A percentile compares a stretch with the other conserved stretches of the same genome.
Evolutionary conservation across 92 coral and sea anemone species (phyloP).

Genomic region (Siderastrea radians): DNA sequence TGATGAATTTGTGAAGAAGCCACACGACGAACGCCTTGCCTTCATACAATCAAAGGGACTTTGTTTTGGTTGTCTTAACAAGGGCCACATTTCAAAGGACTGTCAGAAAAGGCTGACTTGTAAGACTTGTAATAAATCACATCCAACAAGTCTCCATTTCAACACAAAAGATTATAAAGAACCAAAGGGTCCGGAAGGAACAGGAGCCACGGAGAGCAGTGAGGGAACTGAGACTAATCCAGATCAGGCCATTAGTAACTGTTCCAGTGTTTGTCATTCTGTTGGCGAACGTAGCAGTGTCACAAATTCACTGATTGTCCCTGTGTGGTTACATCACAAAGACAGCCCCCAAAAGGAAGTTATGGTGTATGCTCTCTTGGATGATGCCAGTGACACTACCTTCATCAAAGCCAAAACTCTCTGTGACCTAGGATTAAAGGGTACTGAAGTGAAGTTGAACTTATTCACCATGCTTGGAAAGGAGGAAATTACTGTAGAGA

Average conservation of each 20-base stretch:
- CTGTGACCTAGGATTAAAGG: no score
- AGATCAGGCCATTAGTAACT: slow-evolving; percentile 7
- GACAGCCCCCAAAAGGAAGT: no score
- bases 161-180: background rate
- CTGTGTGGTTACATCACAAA: no score
- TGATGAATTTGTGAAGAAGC: slow-evolving; percentile 16
- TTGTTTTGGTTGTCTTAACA: slow-evolving; percentile 58
- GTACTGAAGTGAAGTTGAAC: no score
- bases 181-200: background rate
- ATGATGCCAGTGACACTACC: no score
- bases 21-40: slow-evolving; percentile 15
- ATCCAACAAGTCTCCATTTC: slow-evolving; percentile 49
- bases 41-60: background rate
- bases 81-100: slow-evolving; percentile 64
- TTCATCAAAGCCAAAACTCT: no score
- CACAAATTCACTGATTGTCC: slow-evolving; percentile 36
- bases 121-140: slow-evolving; percentile 37
- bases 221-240: no score
- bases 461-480: no score
- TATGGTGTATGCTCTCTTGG: no score
- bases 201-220: no score
- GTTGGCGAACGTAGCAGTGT: background rate
- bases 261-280: slow-evolving; percentile 28
- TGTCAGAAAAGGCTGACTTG: slow-evolving; percentile 52
- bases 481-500: no score